Conservation (phyloP, 2,113 vertebrate genomes). For the Casuarius casuarius region DNA sequence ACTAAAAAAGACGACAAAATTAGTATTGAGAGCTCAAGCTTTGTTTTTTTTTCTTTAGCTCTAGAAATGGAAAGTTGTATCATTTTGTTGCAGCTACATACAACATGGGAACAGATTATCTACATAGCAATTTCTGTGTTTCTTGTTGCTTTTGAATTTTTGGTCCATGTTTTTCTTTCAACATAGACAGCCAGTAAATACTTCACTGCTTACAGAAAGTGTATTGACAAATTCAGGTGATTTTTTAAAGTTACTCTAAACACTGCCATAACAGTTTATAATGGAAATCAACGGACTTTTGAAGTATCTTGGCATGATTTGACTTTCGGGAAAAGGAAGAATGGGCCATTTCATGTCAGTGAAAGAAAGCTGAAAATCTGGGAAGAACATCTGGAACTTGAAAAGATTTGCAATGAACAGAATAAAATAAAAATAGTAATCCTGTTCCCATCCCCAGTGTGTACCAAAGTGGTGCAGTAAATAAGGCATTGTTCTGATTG, state of each 20-base stretch:
- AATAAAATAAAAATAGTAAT: slow-evolving; percentile 8
- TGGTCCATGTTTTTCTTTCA: background rate
- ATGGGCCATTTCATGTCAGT: background rate
- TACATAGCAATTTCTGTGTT: background rate
- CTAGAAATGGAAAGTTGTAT: background rate
- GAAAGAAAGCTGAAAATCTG: background rate
- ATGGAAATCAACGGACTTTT: background rate
- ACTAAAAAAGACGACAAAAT: background rate
- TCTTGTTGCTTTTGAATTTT: background rate
- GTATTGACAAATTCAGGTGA: background rate
- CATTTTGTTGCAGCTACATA: background rate
- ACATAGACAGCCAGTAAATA: background rate
- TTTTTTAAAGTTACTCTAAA: background rate
- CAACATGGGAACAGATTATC: background rate
- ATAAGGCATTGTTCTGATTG: background rate
- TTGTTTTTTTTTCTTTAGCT: background rate
- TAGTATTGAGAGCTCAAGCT: background rate
- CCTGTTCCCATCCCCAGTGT: background rate
- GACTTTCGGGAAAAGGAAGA: background rate
- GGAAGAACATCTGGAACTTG: background rate
- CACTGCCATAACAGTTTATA: background rate
- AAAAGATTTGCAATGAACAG: background rate
- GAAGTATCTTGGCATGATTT: background rate
- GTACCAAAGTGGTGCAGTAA: background rate
- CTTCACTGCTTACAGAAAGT: background rate